Conservation (phyloP, 2,113 vertebrate genomes). For the Boulengeromyrus knoepffleri region DNA sequence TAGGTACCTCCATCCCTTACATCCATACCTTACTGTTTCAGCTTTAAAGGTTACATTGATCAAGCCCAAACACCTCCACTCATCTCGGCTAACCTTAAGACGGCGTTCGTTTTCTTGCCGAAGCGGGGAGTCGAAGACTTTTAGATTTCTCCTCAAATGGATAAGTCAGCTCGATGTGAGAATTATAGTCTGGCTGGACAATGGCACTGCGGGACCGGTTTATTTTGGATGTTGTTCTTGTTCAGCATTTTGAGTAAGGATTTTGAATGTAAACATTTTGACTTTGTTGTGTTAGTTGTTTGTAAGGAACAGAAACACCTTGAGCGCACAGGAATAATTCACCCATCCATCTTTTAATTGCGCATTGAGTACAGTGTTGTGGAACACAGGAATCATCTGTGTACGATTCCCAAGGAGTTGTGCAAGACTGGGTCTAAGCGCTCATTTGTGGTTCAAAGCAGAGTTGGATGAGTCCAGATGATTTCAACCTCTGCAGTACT, state of each 20-base stretch:
- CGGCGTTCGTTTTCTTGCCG: constrained; percentile 50
- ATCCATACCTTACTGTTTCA: background rate
- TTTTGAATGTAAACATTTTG: background rate
- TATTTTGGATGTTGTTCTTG: constrained; percentile 22
- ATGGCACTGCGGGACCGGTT: background rate
- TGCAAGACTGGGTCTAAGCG: background rate
- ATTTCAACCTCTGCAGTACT: background rate
- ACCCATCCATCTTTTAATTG: background rate
- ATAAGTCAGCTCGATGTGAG: constrained; percentile 30
- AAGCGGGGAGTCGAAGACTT: constrained; percentile 38
- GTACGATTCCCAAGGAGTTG: background rate
- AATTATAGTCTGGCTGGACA: constrained; percentile 5
- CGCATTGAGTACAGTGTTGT: background rate
- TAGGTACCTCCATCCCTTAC: background rate
- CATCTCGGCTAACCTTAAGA: constrained; percentile 37
- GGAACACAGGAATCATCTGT: background rate
- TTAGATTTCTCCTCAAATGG: constrained; percentile 40
- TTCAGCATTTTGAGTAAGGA: background rate
- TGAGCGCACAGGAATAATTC: background rate
- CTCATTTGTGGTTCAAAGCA: background rate
- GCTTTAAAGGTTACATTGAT: background rate
- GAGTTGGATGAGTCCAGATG: background rate
- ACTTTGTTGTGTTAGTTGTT: background rate
- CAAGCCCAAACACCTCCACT: constrained; percentile 36
- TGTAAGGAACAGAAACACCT: background rate